Evolutionary conservation across 2,888 invertebrate species (phyloP).

Genomic region (Ophraella communa): DNA sequence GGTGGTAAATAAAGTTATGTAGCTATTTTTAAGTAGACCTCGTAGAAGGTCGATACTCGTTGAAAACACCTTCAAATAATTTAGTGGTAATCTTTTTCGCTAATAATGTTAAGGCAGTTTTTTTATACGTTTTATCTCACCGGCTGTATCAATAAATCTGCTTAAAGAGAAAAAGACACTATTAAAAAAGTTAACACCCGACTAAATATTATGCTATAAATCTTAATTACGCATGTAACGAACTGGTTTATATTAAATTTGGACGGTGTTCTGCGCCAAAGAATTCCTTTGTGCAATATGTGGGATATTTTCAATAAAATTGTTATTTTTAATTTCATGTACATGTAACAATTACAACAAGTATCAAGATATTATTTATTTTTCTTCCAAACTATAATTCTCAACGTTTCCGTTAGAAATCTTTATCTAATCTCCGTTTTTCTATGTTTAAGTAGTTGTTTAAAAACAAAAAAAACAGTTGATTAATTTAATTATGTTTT

Average conservation of each 20-base stretch:
- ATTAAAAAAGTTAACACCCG: slow-evolving; percentile 24
- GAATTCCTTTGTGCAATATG: background rate
- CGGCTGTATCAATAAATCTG: slow-evolving; percentile 7
- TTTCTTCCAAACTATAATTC: too few species aligned
- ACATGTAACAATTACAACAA: too few species aligned
- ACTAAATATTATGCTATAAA: slow-evolving; percentile 36
- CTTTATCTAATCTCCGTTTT: too few species aligned
- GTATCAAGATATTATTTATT: too few species aligned
- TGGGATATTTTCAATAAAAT: too few species aligned
- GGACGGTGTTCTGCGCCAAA: slow-evolving; percentile 4
- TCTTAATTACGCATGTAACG: slow-evolving; percentile 42
- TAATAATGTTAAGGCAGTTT: background rate
- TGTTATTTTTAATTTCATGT: too few species aligned
- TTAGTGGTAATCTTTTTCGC: background rate
- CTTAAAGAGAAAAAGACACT: slow-evolving; percentile 11
- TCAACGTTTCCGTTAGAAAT: too few species aligned
- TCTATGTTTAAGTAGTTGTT: too few species aligned
- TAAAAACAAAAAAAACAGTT: too few species aligned
- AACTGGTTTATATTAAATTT: slow-evolving; percentile 37
- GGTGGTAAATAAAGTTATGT: too few species aligned
- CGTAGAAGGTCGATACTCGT: background rate
- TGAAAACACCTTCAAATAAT: background rate
- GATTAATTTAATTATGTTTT: too few species aligned
- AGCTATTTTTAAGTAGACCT: background rate
- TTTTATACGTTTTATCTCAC: background rate